Percentiles rank a stretch among this genome's conserved stretches.
phyloP scores from a whole-genome alignment of 2,797 vertebrate genomes.

The Anguilla megastoma region DNA sequence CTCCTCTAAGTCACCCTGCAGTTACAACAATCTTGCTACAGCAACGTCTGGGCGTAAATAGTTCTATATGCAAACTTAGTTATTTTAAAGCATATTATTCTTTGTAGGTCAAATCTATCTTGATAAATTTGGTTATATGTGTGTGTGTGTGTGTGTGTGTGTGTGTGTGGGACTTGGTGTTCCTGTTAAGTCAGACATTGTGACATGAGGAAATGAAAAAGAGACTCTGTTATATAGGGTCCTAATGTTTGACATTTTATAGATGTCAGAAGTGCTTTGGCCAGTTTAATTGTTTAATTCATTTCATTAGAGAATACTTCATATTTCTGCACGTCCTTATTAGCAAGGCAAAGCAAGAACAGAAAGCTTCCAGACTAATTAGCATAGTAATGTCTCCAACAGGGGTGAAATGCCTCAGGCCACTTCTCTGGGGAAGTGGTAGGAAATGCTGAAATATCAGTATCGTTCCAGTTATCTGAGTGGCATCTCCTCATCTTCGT shows the following conservation, averaged over 20 bases:
- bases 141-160: neutral
- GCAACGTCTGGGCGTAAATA: neutral
- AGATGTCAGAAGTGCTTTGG: conserved; percentile 8
- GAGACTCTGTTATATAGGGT: neutral
- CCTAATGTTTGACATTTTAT: conserved; percentile 5
- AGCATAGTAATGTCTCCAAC: conserved; percentile 20
- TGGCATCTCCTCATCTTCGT: neutral
- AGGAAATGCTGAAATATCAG: neutral
- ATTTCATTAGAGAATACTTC: conserved; percentile 29
- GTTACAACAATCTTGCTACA: neutral
- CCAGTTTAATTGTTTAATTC: conserved; percentile 23
- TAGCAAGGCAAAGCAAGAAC: conserved; percentile 22
- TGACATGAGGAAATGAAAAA: neutral
- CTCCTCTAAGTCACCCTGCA: conserved; percentile 21
- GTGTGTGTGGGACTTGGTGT: neutral
- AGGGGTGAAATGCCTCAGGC: neutral
- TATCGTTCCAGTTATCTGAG: neutral
- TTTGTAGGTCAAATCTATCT: neutral
- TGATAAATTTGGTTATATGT: neutral
- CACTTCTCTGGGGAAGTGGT: neutral
- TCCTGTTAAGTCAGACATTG: neutral
- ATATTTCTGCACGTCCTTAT: conserved; percentile 21
- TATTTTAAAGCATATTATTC: neutral
- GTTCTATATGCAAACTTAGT: neutral
- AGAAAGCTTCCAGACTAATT: conserved; percentile 19